Base-by-base conservation (phyloP, 2,113 vertebrate species). In the Psilopsiagon aurifrons region DNA sequence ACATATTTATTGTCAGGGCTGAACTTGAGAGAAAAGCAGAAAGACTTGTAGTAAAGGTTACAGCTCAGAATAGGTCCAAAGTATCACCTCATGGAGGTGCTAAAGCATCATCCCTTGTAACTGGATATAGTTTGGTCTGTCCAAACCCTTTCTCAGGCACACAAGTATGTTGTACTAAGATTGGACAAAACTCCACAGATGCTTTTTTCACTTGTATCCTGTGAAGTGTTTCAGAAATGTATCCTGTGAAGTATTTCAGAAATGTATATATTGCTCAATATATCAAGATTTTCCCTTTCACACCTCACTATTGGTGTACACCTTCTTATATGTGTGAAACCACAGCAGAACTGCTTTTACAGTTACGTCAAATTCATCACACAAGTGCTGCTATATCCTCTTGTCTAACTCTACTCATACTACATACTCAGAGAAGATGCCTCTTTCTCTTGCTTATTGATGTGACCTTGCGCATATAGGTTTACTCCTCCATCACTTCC, bases 341-440 rank as follows among this genome's bases (percentile, higher is more conserved):
- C 41, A 55, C 24, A 80, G 51, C 51, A 83, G 75, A 94, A 88
- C 28, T 74, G 44, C 51, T 91, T 92, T 94, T 92, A 71, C 87
- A 75, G 47, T 85, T 79, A 52, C 18, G 70, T 90, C 67, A 90
- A 43, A 60, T 73, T 77, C 67, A 82, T 73, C 75, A n/a, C 41
- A 43, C 41, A 73, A 62, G 22, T 43, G 54, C 28, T 43, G 69
- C 54, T 71, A 17, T 33, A 41, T 75, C 68, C n/a, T 76, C 41
- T 64, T 82, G 11, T 57, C 41, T 94, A 79, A 85, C 27, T 87
- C 51, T 39, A 7, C 49, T 79, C 11, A 19, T 60, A 73, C 35
- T 70, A 52, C 9, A 27, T 85, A 44, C 3, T 59, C 29, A 75
- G 59, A 66, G 71, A 84, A 86, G 24, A 75, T 33, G 16, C 29